Evolutionary conservation across 2,113 vertebrate genomes (phyloP), one percentile per base, ranked within the genome.

Genomic region (Austrofundulus limnaeus): DNA sequence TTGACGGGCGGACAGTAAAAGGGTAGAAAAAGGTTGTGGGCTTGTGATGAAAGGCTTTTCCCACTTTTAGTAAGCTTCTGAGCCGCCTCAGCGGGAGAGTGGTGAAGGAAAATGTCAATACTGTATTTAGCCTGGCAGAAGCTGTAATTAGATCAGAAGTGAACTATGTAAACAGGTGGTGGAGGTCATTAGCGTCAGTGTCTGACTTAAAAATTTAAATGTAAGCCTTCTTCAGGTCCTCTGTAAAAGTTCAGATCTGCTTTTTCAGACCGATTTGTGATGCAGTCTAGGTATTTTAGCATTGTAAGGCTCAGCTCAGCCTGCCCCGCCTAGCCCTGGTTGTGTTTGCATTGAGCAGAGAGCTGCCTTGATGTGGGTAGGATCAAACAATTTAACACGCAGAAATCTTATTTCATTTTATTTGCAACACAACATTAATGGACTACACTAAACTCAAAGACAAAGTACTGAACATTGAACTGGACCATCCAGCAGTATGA

Each of bases 191-290:
- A 39, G 31, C 58, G 50, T 67, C 37, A 23, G 43, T 19, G 42
- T 66, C 52, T 28, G 39, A 58, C 67, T 39, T 24, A 28, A 28
- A 28, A 4, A 28, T 28, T 28, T 28, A 28, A 28, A 28, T 28
- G 21, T 63, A 10, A 9, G 57, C 38, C 6, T 37, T 67, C 42
- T 66, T 56, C 13, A 57, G 53, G 50, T 48, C 25, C 51, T 66
- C 17, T 24, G 17, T 52, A 46, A 60, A 78, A 51, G 58, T 66
- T 63, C 48, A 74, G 47, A 70, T 68, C 28, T 28, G 55, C 45
- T 42, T 64, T 66, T 70, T 61, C 45, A 60, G 66, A 64, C 23
- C 70, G 48, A 77, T 72, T 69, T 67, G 54, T 78, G 75, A 81
- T 48, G 24, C 23, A 51, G 46, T 8, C 9, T 16, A 21, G n/a